Percentiles rank a stretch among this genome's conserved stretches.
Conservation (phyloP, 2,797 vertebrate genomes). For the Podargus strigoides region DNA sequence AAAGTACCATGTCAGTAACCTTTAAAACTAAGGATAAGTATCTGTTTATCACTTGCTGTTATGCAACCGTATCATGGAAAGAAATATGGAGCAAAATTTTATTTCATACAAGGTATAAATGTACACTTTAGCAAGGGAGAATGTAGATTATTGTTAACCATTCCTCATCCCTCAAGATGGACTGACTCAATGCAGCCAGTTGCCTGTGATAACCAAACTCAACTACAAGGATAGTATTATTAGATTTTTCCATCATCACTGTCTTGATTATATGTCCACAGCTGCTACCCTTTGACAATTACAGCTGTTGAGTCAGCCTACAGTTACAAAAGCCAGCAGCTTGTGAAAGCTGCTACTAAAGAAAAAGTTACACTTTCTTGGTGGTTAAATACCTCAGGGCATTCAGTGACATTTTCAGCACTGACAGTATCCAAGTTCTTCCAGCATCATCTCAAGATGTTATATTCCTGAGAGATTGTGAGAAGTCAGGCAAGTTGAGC, state of each 20-base stretch:
- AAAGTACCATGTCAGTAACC: neutral
- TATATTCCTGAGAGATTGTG: neutral
- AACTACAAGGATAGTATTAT: neutral
- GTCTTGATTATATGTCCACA: neutral
- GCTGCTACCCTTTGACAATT: neutral
- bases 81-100: neutral
- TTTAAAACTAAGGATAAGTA: neutral
- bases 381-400: neutral
- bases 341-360: neutral
- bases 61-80: neutral
- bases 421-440: neutral
- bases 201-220: neutral
- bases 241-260: neutral
- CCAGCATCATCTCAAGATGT: fast-evolving
- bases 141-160: neutral
- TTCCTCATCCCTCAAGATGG: neutral
- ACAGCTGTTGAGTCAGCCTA: neutral
- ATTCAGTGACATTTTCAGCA: neutral
- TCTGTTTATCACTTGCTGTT: neutral
- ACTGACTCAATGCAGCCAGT: neutral
- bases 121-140: neutral
- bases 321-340: neutral
- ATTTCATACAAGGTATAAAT: neutral
- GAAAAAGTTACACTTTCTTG: neutral
- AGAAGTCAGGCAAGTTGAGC: neutral